Evolutionary conservation across 2,888 invertebrate genomes (phyloP).

Genomic region (Rotaria socialis): DNA sequence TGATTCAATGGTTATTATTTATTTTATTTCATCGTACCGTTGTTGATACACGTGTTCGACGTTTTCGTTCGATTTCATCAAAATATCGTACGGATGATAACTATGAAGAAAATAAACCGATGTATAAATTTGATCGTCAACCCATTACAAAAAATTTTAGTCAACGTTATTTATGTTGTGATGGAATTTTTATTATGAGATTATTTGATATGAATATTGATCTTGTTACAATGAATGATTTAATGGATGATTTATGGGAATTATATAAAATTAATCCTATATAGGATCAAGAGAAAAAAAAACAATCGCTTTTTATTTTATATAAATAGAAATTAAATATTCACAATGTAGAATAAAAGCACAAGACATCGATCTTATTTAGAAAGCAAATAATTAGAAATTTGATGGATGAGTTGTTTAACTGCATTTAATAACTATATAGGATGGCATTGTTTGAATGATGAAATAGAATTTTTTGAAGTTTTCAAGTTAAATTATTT

Average conservation of each 20-base stretch:
- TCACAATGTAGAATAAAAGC: too few relatives aligned
- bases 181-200: conserved; percentile 25
- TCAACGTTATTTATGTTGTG: neutral
- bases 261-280: neutral
- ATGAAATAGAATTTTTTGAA: too few relatives aligned
- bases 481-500: too few relatives aligned
- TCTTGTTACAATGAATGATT: conserved; percentile 11
- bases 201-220: conserved; percentile 32
- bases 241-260: conserved; percentile 20
- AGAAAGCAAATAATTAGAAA: too few relatives aligned
- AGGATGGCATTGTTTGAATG: too few relatives aligned
- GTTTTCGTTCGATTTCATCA: neutral
- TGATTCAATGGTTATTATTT: conserved; percentile 3
- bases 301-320: too few relatives aligned
- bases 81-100: neutral
- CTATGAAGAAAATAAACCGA: neutral
- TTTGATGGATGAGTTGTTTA: too few relatives aligned
- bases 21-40: neutral
- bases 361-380: too few relatives aligned
- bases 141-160: conserved; percentile 12
- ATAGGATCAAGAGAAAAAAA: neutral
- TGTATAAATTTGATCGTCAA: neutral
- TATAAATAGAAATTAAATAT: too few relatives aligned
- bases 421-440: too few relatives aligned
- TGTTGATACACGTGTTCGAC: neutral